These are phyloP conservation scores for Heliconius eleuchia DNA, from an alignment of 1,140 invertebrate genomes.

Conservation along the genomic window DNA sequence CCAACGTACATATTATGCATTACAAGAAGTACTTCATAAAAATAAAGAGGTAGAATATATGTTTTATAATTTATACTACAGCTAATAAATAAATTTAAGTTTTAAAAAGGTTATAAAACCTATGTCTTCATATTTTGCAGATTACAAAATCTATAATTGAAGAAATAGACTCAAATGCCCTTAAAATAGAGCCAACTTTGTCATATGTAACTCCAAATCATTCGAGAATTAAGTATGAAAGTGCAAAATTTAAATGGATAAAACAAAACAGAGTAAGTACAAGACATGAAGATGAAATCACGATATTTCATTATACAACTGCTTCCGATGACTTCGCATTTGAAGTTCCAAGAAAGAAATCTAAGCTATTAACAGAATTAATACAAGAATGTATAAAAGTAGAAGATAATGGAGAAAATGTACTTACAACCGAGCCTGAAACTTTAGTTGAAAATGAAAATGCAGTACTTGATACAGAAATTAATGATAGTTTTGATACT, in stretches of 20 bases:
- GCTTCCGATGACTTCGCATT: slow-evolving; percentile 46
- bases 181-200: slow-evolving; percentile 53
- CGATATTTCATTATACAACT: slow-evolving; percentile 56
- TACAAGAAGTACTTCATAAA: slow-evolving; percentile 55
- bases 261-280: slow-evolving; percentile 47
- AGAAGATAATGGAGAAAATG: slow-evolving; percentile 16
- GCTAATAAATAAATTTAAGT: too few relatives aligned
- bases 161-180: slow-evolving; percentile 44
- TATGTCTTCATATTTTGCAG: slow-evolving; percentile 45
- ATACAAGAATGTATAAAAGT: slow-evolving; percentile 21
- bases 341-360: slow-evolving; percentile 29
- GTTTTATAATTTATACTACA: slow-evolving; percentile 3
- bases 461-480: slow-evolving; percentile 2
- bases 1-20: slow-evolving; percentile 60
- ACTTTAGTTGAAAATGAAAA: neutral
- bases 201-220: slow-evolving; percentile 51
- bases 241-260: slow-evolving; percentile 61
- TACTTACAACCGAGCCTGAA: neutral
- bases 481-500: slow-evolving; percentile 35
- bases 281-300: slow-evolving; percentile 46
- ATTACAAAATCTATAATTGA: slow-evolving; percentile 51
- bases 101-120: neutral
- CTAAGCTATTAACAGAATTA: slow-evolving; percentile 16
- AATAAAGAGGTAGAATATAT: slow-evolving; percentile 55
- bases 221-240: slow-evolving; percentile 50